Percentiles rank a stretch among this genome's conserved stretches.
Evolutionary conservation across 1,140 invertebrate species (phyloP).

Genomic region (Penaeus indicus): DNA sequence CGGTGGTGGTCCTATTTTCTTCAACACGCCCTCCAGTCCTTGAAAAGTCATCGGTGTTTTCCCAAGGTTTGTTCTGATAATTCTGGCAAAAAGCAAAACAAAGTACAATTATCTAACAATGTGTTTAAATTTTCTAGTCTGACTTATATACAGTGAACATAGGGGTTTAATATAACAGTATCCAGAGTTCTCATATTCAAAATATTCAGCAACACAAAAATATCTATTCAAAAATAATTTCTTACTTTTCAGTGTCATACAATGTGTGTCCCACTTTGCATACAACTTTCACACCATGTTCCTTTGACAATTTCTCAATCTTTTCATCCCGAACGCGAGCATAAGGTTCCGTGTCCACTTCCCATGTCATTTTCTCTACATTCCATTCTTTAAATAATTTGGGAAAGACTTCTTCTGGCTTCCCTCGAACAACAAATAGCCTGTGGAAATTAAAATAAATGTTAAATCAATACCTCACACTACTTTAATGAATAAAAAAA

Average conservation of each 20-base stretch:
- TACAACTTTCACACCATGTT: constrained; percentile 76
- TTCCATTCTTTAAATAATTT: constrained; percentile 79
- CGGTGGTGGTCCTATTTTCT: constrained; percentile 73
- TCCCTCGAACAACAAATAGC: constrained; percentile 78
- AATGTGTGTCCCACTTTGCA: constrained; percentile 79
- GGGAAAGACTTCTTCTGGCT: constrained; percentile 77
- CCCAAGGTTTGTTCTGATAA: constrained; percentile 77
- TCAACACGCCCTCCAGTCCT: constrained; percentile 77
- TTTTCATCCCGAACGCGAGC: constrained; percentile 76
- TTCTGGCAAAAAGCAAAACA: constrained; percentile 55
- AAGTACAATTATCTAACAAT: too few relatives aligned
- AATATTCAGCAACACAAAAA: not conserved
- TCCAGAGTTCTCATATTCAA: not conserved
- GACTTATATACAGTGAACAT: not conserved
- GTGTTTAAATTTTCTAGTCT: too few relatives aligned
- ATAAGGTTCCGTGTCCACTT: constrained; percentile 82
- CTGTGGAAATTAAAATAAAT: not conserved
- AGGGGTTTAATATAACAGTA: not conserved
- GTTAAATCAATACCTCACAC: not conserved
- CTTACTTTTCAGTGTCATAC: constrained; percentile 75
- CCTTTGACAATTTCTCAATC: constrained; percentile 76
- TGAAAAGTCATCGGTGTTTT: constrained; percentile 80
- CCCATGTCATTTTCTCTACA: constrained; percentile 77
- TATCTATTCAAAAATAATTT: not conserved
- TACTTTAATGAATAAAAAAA: not conserved